phyloP scores from a whole-genome alignment of 1,140 invertebrate genomes.

The Drosophila prosaltans region DNA sequence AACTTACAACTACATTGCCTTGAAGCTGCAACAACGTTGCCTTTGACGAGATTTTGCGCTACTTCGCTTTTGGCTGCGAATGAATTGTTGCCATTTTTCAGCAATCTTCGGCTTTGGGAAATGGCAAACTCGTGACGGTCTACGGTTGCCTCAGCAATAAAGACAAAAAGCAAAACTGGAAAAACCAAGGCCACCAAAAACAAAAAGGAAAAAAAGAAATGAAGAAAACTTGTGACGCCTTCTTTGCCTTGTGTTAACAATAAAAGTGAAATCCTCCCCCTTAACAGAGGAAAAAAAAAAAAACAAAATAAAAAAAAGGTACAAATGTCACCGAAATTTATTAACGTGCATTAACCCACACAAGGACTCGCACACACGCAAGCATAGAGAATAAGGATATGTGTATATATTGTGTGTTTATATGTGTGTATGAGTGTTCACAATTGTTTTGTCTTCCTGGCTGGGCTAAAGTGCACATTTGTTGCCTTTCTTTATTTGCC shows the following conservation, averaged over 20 bases:
- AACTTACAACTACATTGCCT: constrained; percentile 45
- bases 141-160: constrained; percentile 46
- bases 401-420: constrained; percentile 33
- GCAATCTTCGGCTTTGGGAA: constrained; percentile 52
- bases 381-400: constrained; percentile 5
- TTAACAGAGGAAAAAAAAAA: background rate
- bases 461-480: constrained; percentile 56
- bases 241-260: constrained; percentile 65
- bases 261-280: constrained; percentile 47
- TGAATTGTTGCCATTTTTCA: constrained; percentile 80
- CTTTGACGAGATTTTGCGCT: constrained; percentile 54
- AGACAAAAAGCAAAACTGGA: constrained; percentile 30
- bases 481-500: constrained; percentile 53
- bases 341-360: constrained; percentile 72
- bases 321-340: constrained; percentile 78
- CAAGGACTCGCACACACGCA: constrained; percentile 43
- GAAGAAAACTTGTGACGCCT: constrained; percentile 57
- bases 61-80: constrained; percentile 55
- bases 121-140: constrained; percentile 40
- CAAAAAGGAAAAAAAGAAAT: constrained; percentile 45
- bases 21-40: constrained; percentile 41
- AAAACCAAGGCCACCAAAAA: background rate
- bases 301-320: constrained; percentile 56
- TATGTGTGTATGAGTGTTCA: constrained; percentile 33
- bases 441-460: constrained; percentile 74